phyloP scores from a whole-genome alignment of 2,113 vertebrate species.

The Benitochromis conjunctus region DNA sequence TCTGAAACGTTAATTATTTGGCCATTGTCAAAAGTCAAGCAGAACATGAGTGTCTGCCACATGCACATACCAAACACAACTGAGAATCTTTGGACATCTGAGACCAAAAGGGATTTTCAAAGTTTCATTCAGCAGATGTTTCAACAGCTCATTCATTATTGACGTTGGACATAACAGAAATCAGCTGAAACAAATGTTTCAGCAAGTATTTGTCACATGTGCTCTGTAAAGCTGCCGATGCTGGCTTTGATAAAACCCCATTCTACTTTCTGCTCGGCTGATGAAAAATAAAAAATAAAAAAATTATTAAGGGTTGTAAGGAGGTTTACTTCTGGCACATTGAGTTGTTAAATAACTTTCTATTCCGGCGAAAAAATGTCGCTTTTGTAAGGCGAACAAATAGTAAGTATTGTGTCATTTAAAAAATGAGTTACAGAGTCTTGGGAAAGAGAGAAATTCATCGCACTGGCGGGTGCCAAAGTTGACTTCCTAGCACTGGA shows the following conservation, averaged over 20 bases:
- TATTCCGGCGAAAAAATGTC: background rate
- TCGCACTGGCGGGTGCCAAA: background rate
- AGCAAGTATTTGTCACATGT: background rate
- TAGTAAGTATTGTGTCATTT: background rate
- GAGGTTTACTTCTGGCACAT: background rate
- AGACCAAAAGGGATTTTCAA: background rate
- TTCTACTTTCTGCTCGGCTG: background rate
- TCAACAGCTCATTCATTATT: background rate
- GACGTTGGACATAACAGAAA: background rate
- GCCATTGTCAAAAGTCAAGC: background rate
- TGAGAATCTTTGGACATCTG: background rate
- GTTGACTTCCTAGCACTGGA: background rate
- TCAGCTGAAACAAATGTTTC: slow-evolving; percentile 7
- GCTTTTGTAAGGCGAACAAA: background rate
- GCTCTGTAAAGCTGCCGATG: background rate
- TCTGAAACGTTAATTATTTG: background rate
- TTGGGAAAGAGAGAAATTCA: background rate
- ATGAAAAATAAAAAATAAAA: background rate
- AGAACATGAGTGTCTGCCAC: background rate
- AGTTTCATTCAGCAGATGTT: background rate
- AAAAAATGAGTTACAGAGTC: background rate
- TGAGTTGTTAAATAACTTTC: background rate
- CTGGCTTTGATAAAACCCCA: background rate
- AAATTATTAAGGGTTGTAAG: background rate
- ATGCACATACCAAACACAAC: slow-evolving; percentile 8